A percentile compares a stretch with the other conserved stretches of the same genome.
These are phyloP conservation scores for Platycercus adscitus DNA, from an alignment of 2,113 vertebrate genomes.

Conservation along the genomic window DNA sequence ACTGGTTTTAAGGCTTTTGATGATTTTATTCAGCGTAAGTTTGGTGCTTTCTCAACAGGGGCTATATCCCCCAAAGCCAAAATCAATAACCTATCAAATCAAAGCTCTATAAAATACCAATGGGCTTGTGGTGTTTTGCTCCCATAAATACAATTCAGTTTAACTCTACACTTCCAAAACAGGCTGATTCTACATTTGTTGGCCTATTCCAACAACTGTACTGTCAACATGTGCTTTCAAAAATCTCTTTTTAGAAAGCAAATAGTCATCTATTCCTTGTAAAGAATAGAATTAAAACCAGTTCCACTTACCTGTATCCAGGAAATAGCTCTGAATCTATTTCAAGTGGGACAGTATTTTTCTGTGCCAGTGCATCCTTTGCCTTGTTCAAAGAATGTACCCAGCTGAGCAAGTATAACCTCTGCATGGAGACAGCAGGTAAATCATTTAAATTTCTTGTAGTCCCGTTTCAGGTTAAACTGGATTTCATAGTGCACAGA, in stretches of 20 bases:
- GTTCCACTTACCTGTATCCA: background rate
- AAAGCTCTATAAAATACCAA: conserved; percentile 76
- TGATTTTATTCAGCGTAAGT: conserved; percentile 77
- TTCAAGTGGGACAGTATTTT: background rate
- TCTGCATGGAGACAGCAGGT: fast-evolving
- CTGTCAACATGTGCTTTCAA: conserved; percentile 8
- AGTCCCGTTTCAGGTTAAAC: background rate
- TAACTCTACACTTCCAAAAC: conserved; percentile 62
- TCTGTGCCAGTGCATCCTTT: background rate
- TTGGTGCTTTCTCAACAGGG: conserved; percentile 74
- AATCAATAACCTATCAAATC: conserved; percentile 84
- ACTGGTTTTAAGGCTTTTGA: conserved; percentile 68
- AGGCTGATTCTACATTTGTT: conserved; percentile 56
- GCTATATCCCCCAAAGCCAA: conserved; percentile 73
- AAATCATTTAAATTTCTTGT: background rate
- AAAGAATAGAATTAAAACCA: background rate
- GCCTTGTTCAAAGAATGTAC: background rate
- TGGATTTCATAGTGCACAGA: background rate
- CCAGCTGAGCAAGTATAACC: background rate
- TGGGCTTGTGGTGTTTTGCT: conserved; percentile 66
- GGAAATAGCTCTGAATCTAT: background rate
- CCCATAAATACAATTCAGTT: conserved; percentile 69
- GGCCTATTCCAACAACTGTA: conserved; percentile 42
- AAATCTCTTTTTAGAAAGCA: conserved; percentile 46
- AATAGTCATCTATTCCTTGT: conserved; percentile 15